Percentiles rank a stretch among this genome's conserved stretches.
phyloP scores from a whole-genome alignment of 2,797 vertebrate genomes.

The Malacoctenus gilli region DNA sequence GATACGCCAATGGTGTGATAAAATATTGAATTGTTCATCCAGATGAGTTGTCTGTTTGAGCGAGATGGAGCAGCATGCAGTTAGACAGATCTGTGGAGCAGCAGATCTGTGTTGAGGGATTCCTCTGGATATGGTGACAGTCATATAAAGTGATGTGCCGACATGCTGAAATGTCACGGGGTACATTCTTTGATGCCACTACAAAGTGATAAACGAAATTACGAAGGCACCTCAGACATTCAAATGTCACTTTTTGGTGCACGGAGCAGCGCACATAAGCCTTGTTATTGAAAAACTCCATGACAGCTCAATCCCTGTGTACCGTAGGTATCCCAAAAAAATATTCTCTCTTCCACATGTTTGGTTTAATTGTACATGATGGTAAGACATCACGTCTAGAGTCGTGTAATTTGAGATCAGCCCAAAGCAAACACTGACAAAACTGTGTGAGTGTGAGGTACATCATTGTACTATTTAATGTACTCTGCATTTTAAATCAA shows the following conservation, averaged over 20 bases:
- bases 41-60: slow-evolving; percentile 55
- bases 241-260: slow-evolving; percentile 3
- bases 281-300: neutral
- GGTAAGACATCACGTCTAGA: slow-evolving; percentile 2
- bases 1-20: slow-evolving; percentile 45
- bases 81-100: slow-evolving; percentile 24
- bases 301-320: slow-evolving; percentile 13
- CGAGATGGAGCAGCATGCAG: slow-evolving; percentile 34
- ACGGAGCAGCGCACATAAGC: neutral
- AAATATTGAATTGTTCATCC: slow-evolving; percentile 66
- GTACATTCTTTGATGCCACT: slow-evolving; percentile 1
- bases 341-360: neutral
- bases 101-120: slow-evolving; percentile 41
- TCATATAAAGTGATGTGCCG: slow-evolving; percentile 38
- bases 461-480: slow-evolving; percentile 40
- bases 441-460: slow-evolving; percentile 2
- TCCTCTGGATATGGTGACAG: slow-evolving; percentile 31
- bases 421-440: slow-evolving; percentile 12
- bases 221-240: slow-evolving; percentile 15
- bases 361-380: slow-evolving; percentile 19
- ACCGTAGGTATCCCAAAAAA: slow-evolving; percentile 3
- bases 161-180: slow-evolving; percentile 28
- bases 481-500: slow-evolving; percentile 55
- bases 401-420: slow-evolving; percentile 9
- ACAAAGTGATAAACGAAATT: slow-evolving; percentile 31